These are phyloP conservation scores for Petrocephalus zakoni DNA, from an alignment of 2,113 vertebrate species.

Conservation along the genomic window DNA sequence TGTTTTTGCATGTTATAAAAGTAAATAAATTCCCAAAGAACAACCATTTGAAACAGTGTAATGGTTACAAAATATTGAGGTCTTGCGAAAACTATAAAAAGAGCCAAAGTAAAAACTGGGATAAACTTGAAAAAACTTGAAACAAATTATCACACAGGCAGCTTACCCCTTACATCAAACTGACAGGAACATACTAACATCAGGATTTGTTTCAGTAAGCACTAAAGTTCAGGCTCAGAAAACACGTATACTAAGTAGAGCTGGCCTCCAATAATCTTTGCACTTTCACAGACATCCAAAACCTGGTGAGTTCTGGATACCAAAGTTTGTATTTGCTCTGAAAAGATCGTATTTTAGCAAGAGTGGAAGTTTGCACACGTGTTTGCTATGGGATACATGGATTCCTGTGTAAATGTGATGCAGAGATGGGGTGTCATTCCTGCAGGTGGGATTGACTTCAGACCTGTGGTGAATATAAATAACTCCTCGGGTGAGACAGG, in stretches of 20 bases:
- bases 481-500: neutral
- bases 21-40: no score
- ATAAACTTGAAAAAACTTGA: no score
- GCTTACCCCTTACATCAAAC: neutral
- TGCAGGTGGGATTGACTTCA: neutral
- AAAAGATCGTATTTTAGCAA: neutral
- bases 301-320: slow-evolving; percentile 3
- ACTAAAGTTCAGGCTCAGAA: neutral
- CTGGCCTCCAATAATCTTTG: neutral
- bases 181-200: no score
- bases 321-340: neutral
- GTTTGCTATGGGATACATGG: slow-evolving; percentile 2
- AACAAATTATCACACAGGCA: no score
- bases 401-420: neutral
- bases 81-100: no score
- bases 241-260: neutral
- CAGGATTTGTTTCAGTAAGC: no score
- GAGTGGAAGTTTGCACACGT: neutral
- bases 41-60: no score
- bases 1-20: no score
- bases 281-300: neutral
- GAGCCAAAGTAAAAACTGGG: no score
- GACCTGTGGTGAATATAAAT: slow-evolving; percentile 1
- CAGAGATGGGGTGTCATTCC: neutral
- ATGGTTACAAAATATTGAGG: no score